Percentiles rank a stretch among this genome's conserved stretches.
Conservation (phyloP, 2,888 invertebrate genomes). For the Phania funesta region DNA sequence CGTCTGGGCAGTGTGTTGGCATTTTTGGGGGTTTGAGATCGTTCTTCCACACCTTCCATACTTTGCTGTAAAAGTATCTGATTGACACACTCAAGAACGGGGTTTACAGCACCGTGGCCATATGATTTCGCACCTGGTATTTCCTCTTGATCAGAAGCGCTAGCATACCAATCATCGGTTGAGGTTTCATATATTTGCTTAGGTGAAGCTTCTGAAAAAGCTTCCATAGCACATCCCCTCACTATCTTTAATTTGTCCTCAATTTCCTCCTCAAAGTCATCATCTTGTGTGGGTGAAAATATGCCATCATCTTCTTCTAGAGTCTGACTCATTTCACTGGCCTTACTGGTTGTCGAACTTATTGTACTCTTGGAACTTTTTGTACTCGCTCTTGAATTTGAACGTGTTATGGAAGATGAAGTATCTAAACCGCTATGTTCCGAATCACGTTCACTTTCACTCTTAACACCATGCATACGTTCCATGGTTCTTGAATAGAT, state of each 20-base stretch:
- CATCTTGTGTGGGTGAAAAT: conserved; percentile 75
- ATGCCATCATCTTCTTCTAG: conserved; percentile 75
- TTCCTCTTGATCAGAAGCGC: conserved; percentile 89
- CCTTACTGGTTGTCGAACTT: conserved; percentile 70
- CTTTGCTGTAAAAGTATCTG: conserved; percentile 89
- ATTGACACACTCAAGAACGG: conserved; percentile 92
- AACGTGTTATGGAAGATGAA: conserved; percentile 64
- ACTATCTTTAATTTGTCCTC: conserved; percentile 72
- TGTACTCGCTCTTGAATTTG: conserved; percentile 67
- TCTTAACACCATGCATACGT: conserved; percentile 82
- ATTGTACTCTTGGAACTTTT: conserved; percentile 66
- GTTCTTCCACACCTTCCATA: conserved; percentile 80
- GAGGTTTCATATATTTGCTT: conserved; percentile 79
- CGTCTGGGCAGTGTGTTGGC: conserved; percentile 71
- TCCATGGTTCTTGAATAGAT: conserved; percentile 83
- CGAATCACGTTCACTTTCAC: conserved; percentile 74
- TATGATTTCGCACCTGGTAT: conserved; percentile 74
- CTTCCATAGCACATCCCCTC: conserved; percentile 73
- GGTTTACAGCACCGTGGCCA: conserved; percentile 86
- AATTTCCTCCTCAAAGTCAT: conserved; percentile 73
- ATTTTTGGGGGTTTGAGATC: conserved; percentile 75
- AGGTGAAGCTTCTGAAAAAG: conserved; percentile 77
- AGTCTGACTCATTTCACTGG: conserved; percentile 68
- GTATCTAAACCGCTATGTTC: conserved; percentile 73
- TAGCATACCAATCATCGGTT: conserved; percentile 89